Percentiles rank a stretch among this genome's conserved stretches.
These are phyloP conservation scores for Lasioglossum calceatum DNA, from an alignment of 2,888 invertebrate species.

Conservation along the genomic window DNA sequence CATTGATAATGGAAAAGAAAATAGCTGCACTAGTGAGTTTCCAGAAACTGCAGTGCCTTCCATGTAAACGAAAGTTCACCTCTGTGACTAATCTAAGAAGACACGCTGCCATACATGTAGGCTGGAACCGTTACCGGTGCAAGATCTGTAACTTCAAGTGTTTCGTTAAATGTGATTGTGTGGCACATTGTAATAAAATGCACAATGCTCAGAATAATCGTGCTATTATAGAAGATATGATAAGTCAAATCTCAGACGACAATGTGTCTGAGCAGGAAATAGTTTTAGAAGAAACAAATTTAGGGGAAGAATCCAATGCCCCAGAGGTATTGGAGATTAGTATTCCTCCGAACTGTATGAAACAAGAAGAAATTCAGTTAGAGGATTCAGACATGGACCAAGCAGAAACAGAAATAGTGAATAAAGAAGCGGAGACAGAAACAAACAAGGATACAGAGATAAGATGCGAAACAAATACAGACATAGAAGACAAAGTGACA, in stretches of 20 bases:
- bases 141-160: constrained; percentile 90
- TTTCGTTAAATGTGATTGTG: constrained; percentile 88
- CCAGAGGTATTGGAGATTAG: constrained; percentile 23
- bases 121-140: constrained; percentile 91
- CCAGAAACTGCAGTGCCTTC: constrained; percentile 84
- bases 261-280: constrained; percentile 48
- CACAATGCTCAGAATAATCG: constrained; percentile 86
- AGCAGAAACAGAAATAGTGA: background rate
- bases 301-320: background rate
- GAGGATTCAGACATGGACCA: background rate
- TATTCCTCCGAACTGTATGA: background rate
- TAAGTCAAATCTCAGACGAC: constrained; percentile 65
- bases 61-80: constrained; percentile 85
- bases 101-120: constrained; percentile 89
- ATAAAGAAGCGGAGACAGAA: background rate
- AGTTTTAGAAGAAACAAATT: constrained; percentile 28
- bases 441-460: background rate
- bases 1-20: constrained; percentile 62
- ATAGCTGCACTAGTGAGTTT: constrained; percentile 68
- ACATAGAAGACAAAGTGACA: background rate
- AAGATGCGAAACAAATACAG: background rate
- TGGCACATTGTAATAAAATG: constrained; percentile 87
- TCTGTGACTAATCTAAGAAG: constrained; percentile 86
- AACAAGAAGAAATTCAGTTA: constrained; percentile 11
- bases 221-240: constrained; percentile 65